Percentiles rank a stretch among this genome's conserved stretches.
phyloP scores from a whole-genome alignment of 1,140 invertebrate species.

The Whitmania pigra region DNA sequence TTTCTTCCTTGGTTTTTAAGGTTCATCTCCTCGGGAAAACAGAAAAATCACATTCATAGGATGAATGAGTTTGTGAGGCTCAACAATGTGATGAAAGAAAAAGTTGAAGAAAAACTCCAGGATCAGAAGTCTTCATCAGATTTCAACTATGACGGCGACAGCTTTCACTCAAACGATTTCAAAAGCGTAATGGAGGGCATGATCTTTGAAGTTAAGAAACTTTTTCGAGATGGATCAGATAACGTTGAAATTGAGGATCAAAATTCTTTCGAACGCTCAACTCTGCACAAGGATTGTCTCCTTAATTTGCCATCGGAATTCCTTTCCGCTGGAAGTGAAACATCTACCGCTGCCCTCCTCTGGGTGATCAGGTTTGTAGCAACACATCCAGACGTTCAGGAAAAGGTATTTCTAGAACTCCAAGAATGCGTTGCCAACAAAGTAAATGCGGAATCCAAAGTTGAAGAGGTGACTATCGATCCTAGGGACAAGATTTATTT shows the following conservation, averaged over 20 bases:
- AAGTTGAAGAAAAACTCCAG: neutral
- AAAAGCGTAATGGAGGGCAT: conserved; percentile 7
- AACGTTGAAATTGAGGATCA: neutral
- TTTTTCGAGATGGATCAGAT: neutral
- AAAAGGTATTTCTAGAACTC: neutral
- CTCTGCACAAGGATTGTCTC: conserved; percentile 23
- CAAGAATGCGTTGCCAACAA: conserved; percentile 22
- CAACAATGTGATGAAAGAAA: conserved; percentile 14
- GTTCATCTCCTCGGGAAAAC: neutral
- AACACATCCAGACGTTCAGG: conserved; percentile 38
- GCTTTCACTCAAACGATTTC: neutral
- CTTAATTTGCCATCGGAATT: conserved; percentile 29
- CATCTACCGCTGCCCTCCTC: conserved; percentile 34
- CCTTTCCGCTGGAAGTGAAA: conserved; percentile 37
- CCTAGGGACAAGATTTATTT: conserved; percentile 28
- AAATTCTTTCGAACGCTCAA: neutral
- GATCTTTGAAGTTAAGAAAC: conserved; percentile 11
- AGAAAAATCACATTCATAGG: conserved; percentile 4
- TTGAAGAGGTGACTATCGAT: conserved; percentile 35
- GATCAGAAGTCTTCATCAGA: neutral
- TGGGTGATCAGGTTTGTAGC: conserved; percentile 37
- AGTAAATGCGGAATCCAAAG: conserved; percentile 12
- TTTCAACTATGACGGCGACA: neutral
- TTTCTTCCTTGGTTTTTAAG: conserved; percentile 15
- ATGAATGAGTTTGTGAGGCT: conserved; percentile 16